Conservation (phyloP, 2,113 vertebrate species). For the Sporophila hypoxantha region DNA sequence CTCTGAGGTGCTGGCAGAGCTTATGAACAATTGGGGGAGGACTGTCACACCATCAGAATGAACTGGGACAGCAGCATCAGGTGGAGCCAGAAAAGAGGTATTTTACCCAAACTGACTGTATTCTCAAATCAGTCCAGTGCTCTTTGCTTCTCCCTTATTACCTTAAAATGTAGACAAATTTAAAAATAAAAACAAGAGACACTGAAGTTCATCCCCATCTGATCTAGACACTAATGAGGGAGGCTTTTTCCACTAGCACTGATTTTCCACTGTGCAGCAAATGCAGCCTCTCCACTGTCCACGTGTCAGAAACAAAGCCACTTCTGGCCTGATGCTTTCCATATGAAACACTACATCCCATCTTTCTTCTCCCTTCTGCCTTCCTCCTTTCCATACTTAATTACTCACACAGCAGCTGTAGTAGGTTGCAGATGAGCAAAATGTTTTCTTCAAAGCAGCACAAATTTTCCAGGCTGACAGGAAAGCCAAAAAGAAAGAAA, state of each 20-base stretch:
- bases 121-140: background rate
- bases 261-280: conserved; percentile 10
- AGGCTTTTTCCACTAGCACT: conserved; percentile 1
- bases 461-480: conserved; percentile 42
- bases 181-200: background rate
- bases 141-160: background rate
- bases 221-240: background rate
- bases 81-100: background rate
- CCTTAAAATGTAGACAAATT: background rate
- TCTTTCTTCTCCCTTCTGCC: background rate
- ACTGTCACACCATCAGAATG: background rate
- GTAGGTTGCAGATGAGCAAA: background rate
- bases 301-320: conserved; percentile 45
- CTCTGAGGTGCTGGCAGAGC: background rate
- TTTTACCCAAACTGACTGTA: background rate
- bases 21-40: background rate
- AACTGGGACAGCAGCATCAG: background rate
- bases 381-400: background rate
- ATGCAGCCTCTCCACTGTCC: background rate
- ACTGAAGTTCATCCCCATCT: background rate
- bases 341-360: conserved; percentile 15
- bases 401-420: conserved; percentile 18
- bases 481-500: background rate
- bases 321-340: conserved; percentile 32
- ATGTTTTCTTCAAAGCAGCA: background rate